These are phyloP conservation scores for Belonocnema kinseyi DNA, from an alignment of 1,140 invertebrate species.

Conservation along the genomic window DNA sequence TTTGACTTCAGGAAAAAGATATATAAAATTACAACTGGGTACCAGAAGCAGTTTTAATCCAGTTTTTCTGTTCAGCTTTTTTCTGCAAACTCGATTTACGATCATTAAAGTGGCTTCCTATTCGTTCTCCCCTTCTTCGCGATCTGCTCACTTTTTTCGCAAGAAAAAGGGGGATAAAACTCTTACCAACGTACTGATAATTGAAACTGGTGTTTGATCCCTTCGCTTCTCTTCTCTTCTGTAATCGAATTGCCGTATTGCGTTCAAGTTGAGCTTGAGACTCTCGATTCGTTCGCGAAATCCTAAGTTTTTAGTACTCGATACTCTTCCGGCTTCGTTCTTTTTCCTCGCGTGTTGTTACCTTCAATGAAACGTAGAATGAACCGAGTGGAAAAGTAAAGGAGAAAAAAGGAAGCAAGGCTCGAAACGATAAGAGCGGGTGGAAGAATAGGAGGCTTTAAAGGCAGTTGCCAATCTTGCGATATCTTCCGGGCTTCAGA, in stretches of 20 bases:
- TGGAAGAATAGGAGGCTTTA: neutral
- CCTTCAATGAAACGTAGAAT: conserved; percentile 55
- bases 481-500: conserved; percentile 54
- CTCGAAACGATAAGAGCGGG: conserved; percentile 44
- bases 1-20: no score
- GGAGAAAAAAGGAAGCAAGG: conserved; percentile 38
- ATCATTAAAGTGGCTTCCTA: conserved; percentile 52
- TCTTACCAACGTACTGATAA: conserved; percentile 60
- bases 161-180: conserved; percentile 53
- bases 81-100: conserved; percentile 57
- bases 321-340: conserved; percentile 39
- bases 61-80: conserved; percentile 29
- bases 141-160: conserved; percentile 52
- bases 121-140: conserved; percentile 52
- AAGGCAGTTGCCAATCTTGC: conserved; percentile 54
- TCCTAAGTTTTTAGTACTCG: conserved; percentile 63
- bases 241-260: conserved; percentile 69
- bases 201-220: conserved; percentile 62
- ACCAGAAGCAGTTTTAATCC: neutral
- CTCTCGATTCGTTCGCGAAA: conserved; percentile 65
- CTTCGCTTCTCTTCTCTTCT: conserved; percentile 38
- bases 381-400: conserved; percentile 38
- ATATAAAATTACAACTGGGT: neutral
- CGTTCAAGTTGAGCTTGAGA: conserved; percentile 59
- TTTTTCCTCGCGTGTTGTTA: conserved; percentile 52